A percentile compares a stretch with the other conserved stretches of the same genome.
Conservation (phyloP, 1,140 invertebrate genomes). For the Apis dorsata region DNA sequence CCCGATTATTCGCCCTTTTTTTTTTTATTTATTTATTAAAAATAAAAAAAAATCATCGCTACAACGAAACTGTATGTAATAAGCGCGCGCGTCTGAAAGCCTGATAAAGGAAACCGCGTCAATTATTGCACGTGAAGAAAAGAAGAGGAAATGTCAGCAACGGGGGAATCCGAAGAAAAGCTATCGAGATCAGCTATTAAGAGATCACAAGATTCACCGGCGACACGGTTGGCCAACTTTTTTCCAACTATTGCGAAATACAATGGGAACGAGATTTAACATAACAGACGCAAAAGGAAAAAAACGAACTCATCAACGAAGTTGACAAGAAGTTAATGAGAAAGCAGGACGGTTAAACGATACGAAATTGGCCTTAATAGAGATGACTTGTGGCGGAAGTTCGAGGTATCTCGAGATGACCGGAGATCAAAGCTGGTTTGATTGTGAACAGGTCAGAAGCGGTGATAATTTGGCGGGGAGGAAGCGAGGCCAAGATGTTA, state of each 20-base stretch:
- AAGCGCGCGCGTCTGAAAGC: constrained; percentile 1
- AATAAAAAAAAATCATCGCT: constrained; percentile 13
- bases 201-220: neutral
- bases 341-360: neutral
- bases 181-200: neutral
- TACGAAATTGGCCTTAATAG: neutral
- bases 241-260: neutral
- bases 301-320: neutral
- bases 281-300: neutral
- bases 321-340: neutral
- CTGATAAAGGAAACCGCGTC: constrained; percentile 26
- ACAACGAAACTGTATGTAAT: constrained; percentile 39
- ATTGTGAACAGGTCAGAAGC: neutral
- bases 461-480: neutral
- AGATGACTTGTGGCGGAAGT: neutral
- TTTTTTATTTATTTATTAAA: no score
- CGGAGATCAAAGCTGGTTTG: constrained; percentile 4
- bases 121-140: constrained; percentile 29
- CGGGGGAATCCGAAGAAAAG: neutral
- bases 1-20: neutral
- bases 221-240: neutral
- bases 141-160: constrained; percentile 5
- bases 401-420: no score
- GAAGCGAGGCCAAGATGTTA: neutral
- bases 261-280: neutral